These are phyloP conservation scores for Bagarius yarrelli DNA, from an alignment of 2,113 vertebrate genomes.

Conservation along the genomic window DNA sequence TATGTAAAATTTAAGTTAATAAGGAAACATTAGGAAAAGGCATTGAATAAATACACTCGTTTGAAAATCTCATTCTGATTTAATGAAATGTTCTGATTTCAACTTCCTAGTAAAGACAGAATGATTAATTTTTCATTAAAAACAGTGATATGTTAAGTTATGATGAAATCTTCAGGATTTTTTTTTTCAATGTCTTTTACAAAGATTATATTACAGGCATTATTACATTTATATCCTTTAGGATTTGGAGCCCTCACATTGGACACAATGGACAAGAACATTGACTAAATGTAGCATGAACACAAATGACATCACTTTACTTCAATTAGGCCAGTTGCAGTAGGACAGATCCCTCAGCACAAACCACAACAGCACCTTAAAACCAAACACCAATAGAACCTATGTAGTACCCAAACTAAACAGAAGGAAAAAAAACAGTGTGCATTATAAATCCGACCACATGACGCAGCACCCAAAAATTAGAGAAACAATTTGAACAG, in stretches of 20 bases:
- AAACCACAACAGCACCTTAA: conserved; percentile 61
- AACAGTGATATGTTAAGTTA: conserved; percentile 70
- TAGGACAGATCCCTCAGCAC: conserved; percentile 62
- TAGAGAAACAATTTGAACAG: conserved; percentile 7
- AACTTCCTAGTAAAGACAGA: conserved; percentile 75
- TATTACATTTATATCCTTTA: conserved; percentile 67
- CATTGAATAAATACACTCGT: conserved; percentile 27
- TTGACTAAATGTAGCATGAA: conserved; percentile 60
- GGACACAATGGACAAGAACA: conserved; percentile 69
- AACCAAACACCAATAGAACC: conserved; percentile 55
- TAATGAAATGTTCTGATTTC: conserved; percentile 75
- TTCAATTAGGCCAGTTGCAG: conserved; percentile 48
- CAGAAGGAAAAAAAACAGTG: background rate
- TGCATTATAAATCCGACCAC: background rate
- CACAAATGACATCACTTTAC: conserved; percentile 62
- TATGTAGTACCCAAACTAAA: conserved; percentile 53
- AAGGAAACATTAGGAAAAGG: conserved; percentile 32
- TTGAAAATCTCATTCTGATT: conserved; percentile 69
- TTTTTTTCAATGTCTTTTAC: conserved; percentile 58
- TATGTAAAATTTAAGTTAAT: conserved; percentile 16
- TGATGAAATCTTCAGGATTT: conserved; percentile 63
- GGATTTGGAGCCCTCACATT: conserved; percentile 59
- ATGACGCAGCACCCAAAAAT: background rate
- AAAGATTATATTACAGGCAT: conserved; percentile 74
- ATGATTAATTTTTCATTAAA: conserved; percentile 71